Evolutionary conservation across 1,140 invertebrate genomes (phyloP), one percentile per base, ranked within the genome.

Genomic region (Nautilus pompilius): DNA sequence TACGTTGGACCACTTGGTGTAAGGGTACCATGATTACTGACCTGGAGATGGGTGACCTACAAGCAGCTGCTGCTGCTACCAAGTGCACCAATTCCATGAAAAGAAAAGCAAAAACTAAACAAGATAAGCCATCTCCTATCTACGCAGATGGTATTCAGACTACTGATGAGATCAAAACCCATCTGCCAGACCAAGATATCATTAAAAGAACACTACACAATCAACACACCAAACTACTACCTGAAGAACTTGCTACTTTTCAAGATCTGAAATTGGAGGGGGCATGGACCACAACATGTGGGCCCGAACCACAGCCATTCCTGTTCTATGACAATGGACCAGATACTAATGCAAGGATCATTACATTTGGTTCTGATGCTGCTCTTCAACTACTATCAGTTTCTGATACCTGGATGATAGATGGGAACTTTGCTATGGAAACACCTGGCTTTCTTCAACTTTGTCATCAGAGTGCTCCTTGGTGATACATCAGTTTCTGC

Each of bases 211-310:
- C 36, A 10, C n/a, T 41, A n/a, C 36, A n/a, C n/a, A 41, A 41
- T n/a, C 36, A 41, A 41, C 8, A n/a, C 8, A 10, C 36, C 13
- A 34, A 41, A 20, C 13, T 24, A 13, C 20, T 56, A 17, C 60
- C 60, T 28, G 30, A 61, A 32, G 54, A 58, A 41, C 54, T 32
- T 20, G 51, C n/a, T 8, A 26, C 53, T 30, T 29, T 63, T 10
- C 15, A 29, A n/a, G 61, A 63, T 20, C 36, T 63, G 1, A 6
- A 17, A 17, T 10, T 63, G 4, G 17, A n/a, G 29, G 29, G 34
- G n/a, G 34, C 34, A 22, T 61, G 60, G 60, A 55, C 49, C 15
- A 63, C 61, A 24, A 58, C 54, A n/a, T 51, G 32, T 30, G 60
- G 10, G n/a, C 26, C 32, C 24, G 61, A 63, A n/a, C 22, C 20